Base-by-base conservation (phyloP, 2,888 invertebrate genomes). In the Diogma glabrata region DNA sequence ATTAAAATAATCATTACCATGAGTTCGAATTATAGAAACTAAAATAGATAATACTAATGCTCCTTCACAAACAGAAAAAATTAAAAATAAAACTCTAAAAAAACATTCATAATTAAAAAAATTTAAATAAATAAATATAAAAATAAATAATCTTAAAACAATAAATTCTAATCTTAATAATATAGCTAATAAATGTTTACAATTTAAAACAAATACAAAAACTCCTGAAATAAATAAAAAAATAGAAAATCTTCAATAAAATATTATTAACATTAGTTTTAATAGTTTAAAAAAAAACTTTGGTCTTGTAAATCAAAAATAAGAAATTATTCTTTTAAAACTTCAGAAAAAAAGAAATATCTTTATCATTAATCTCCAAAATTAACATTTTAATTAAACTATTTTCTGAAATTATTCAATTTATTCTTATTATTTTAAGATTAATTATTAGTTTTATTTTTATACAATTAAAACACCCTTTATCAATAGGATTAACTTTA, bases 301-400 rank as follows among this genome's bases (percentile, higher is more conserved):
- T 77, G 77, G 74, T 79, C 74, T 80, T 79, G 78, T 81, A 80
- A 79, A 76, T 61, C 77, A 78, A 76, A 74, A 71, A 68, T 76
- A 77, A 74, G 68, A 67, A 58, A 50, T 54, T 51, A n/a, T 62
- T 67, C 67, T 75, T 77, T 76, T 73, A 75, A 76, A 77, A 74
- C 72, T 73, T 75, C 75, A 77, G 28, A 28, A 28, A 47, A 47
- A 47, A 47, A 46, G 14, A 69, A 67, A 60, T 51, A 8, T 67
- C 68, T 72, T 71, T 74, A 72, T 76, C 74, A 63, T 75, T 78
- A 80, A 79, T 78, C 73, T 75, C 77, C 78, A 79, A 80, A 79
- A 79, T 78, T 79, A 78, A 76, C 72, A 78, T 80, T 80, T 80
- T 69, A 57, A 61, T 69, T 73, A 78, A 80, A 79, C 76, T 79